These are phyloP conservation scores for Zaprionus africanus DNA, from an alignment of 1,140 invertebrate genomes.

Conservation along the genomic window DNA sequence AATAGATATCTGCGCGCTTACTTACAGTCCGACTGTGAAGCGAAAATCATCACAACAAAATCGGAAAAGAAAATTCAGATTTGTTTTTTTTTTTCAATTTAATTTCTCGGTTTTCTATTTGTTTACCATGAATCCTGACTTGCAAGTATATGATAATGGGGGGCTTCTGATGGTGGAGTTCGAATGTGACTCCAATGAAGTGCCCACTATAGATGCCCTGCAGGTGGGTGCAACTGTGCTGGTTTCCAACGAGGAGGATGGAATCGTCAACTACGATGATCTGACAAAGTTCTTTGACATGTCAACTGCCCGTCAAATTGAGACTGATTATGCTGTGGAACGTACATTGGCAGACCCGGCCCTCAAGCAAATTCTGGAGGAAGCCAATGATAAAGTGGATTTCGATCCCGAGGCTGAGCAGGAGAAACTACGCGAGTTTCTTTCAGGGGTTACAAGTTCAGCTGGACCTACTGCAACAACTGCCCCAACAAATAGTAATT, in stretches of 20 bases:
- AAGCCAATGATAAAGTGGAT: conserved; percentile 49
- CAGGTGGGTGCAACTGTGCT: conserved; percentile 58
- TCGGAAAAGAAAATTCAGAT: conserved; percentile 1
- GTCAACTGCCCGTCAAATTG: conserved; percentile 26
- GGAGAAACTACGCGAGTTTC: conserved; percentile 66
- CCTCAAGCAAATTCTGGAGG: conserved; percentile 60
- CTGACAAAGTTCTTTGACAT: conserved; percentile 47
- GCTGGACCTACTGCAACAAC: background rate
- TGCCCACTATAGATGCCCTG: conserved; percentile 32
- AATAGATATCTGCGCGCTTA: background rate
- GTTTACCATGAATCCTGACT: conserved; percentile 21
- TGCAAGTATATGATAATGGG: conserved; percentile 16
- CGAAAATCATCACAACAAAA: conserved; percentile 11
- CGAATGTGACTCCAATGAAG: conserved; percentile 42
- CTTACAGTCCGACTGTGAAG: conserved; percentile 3
- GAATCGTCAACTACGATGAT: conserved; percentile 45
- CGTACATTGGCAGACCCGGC: conserved; percentile 64
- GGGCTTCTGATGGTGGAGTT: conserved; percentile 62
- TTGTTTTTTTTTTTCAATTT: background rate
- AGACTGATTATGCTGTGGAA: conserved; percentile 55
- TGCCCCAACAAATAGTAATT: background rate
- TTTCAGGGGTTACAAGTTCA: conserved; percentile 53
- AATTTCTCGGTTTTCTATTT: background rate
- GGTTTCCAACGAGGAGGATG: conserved; percentile 46
- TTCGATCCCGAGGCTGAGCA: conserved; percentile 71